Percentiles rank a stretch among this genome's conserved stretches.
These are phyloP conservation scores for Melinopterus prodromus DNA, from an alignment of 2,888 invertebrate genomes.

Conservation along the genomic window DNA sequence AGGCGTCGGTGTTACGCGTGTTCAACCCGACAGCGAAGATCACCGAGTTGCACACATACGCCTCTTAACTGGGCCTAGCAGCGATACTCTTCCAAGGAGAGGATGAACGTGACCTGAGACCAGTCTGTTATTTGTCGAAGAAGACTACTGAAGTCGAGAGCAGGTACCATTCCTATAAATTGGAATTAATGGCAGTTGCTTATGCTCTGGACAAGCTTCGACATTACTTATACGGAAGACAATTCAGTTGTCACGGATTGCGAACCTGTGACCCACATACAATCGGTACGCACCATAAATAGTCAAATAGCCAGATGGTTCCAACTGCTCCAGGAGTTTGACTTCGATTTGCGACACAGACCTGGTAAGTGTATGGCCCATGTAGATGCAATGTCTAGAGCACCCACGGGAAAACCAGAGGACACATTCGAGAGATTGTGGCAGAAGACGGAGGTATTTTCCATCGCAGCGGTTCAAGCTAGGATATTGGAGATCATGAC, in stretches of 20 bases:
- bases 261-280: conserved; percentile 39
- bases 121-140: conserved; percentile 35
- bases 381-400: conserved; percentile 27
- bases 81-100: conserved; percentile 38
- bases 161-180: conserved; percentile 45
- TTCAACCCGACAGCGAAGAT: conserved; percentile 34
- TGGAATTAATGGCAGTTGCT: conserved; percentile 47
- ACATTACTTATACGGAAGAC: conserved; percentile 43
- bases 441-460: conserved; percentile 35
- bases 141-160: conserved; percentile 44
- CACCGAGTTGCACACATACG: conserved; percentile 41
- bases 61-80: conserved; percentile 41
- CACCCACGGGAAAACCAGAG: neutral
- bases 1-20: conserved; percentile 36
- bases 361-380: conserved; percentile 43
- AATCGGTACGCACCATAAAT: conserved; percentile 42
- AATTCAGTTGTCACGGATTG: conserved; percentile 49
- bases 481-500: conserved; percentile 6
- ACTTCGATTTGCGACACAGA: conserved; percentile 41
- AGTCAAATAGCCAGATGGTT: conserved; percentile 45
- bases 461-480: conserved; percentile 26
- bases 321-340: conserved; percentile 41
- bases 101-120: neutral
- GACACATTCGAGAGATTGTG: conserved; percentile 27
- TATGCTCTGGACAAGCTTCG: conserved; percentile 44